These are phyloP conservation scores for Pseudopleuronectes americanus DNA, from an alignment of 2,797 vertebrate species.

Conservation along the genomic window DNA sequence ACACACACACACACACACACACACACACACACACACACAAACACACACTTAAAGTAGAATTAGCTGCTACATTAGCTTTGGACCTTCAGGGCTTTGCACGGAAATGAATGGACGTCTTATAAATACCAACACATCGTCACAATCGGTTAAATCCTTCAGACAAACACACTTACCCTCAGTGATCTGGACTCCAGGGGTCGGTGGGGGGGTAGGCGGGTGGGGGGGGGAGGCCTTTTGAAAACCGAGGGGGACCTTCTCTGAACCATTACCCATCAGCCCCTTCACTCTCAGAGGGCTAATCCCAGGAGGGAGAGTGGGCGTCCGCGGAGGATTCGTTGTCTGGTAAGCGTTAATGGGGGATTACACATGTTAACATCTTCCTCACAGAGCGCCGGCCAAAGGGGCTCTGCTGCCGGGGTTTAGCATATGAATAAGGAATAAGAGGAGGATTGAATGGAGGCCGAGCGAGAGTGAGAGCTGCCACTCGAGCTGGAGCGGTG, in stretches of 20 bases:
- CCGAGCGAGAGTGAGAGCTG: slow-evolving; percentile 74
- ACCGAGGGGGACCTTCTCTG: slow-evolving; percentile 72
- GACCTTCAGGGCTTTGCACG: slow-evolving; percentile 15
- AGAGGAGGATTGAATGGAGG: slow-evolving; percentile 75
- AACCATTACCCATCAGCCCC: slow-evolving; percentile 79
- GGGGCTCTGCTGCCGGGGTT: slow-evolving; percentile 74
- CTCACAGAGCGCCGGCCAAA: slow-evolving; percentile 79
- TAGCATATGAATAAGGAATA: slow-evolving; percentile 86
- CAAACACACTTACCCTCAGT: slow-evolving; percentile 68
- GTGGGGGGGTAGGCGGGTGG: slow-evolving; percentile 43
- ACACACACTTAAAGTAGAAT: neutral
- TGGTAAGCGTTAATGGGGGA: slow-evolving; percentile 81
- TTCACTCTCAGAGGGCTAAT: slow-evolving; percentile 73
- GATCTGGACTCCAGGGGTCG: slow-evolving; percentile 50
- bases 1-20: too few relatives aligned
- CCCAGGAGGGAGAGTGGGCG: slow-evolving; percentile 77
- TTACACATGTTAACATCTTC: slow-evolving; percentile 86
- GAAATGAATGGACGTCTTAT: slow-evolving; percentile 43
- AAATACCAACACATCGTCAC: slow-evolving; percentile 50
- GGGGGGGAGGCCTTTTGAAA: slow-evolving; percentile 64
- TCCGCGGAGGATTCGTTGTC: slow-evolving; percentile 74
- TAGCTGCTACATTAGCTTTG: slow-evolving; percentile 13
- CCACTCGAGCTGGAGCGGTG: slow-evolving; percentile 65
- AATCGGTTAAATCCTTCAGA: slow-evolving; percentile 59
- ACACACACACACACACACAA: too few relatives aligned